Conservation (phyloP, 2,113 vertebrate species). For the Meles meles region DNA sequence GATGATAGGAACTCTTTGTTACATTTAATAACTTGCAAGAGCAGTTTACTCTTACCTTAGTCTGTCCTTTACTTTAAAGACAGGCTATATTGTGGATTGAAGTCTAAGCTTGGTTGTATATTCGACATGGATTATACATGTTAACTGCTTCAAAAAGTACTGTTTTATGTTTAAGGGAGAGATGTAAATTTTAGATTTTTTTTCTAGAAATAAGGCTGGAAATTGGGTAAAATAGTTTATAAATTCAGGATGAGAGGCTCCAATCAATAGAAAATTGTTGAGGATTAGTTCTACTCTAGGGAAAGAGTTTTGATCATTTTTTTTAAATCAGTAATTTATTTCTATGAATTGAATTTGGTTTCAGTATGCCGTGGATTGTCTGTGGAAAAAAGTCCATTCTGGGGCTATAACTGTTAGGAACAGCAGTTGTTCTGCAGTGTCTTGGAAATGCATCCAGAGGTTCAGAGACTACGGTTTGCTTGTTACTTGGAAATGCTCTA, state of each 20-base stretch:
- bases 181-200: slow-evolving; percentile 16
- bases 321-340: slow-evolving; percentile 14
- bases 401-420: not conserved
- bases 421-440: not conserved
- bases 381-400: not conserved
- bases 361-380: not conserved
- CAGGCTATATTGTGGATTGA: not conserved
- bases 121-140: not conserved
- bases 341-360: slow-evolving; percentile 40
- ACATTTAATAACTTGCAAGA: slow-evolving; percentile 39
- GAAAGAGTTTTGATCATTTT: not conserved
- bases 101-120: not conserved
- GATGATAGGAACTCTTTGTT: slow-evolving; percentile 43
- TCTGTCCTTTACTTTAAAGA: not conserved
- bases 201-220: not conserved
- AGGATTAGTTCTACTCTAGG: not conserved
- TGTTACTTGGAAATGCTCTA: not conserved
- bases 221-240: not conserved
- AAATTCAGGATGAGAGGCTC: not conserved
- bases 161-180: not conserved
- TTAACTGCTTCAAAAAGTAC: not conserved
- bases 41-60: slow-evolving; percentile 37
- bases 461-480: not conserved
- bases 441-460: not conserved
- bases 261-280: not conserved